These are phyloP conservation scores for Oligia fasciuncula DNA, from an alignment of 2,888 invertebrate genomes.

Conservation along the genomic window DNA sequence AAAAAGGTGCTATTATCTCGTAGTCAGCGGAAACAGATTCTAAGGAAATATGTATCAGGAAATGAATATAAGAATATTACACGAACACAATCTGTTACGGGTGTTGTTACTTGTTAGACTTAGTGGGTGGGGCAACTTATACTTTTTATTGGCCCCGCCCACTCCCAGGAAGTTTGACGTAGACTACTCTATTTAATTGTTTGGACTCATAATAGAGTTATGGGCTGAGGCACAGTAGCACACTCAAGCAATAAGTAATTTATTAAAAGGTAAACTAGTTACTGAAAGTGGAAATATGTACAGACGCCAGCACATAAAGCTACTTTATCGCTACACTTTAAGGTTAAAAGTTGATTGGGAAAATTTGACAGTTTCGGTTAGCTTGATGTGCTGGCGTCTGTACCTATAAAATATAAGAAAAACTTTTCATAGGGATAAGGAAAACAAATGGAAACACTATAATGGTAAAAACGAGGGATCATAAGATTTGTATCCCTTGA, in stretches of 20 bases:
- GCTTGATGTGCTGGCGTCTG: no score
- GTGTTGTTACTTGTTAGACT: conserved; percentile 34
- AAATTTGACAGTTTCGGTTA: no score
- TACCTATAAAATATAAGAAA: background rate
- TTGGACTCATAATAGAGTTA: conserved; percentile 47
- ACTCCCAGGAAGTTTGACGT: conserved; percentile 26
- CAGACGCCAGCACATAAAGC: no score
- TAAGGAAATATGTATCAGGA: conserved; percentile 66
- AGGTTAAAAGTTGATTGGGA: no score
- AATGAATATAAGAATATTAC: conserved; percentile 56
- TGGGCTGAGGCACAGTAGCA: conserved; percentile 32
- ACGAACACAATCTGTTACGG: conserved; percentile 35
- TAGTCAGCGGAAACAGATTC: conserved; percentile 59
- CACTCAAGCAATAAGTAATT: conserved; percentile 34
- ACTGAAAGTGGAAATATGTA: conserved; percentile 1
- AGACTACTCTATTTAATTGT: conserved; percentile 56
- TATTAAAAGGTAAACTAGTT: conserved; percentile 24
- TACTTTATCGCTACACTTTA: no score
- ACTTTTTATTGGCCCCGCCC: conserved; percentile 29
- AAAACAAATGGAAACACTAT: background rate
- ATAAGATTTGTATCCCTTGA: conserved; percentile 17
- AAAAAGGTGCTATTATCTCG: conserved; percentile 72
- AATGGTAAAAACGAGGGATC: background rate
- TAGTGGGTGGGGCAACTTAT: conserved; percentile 38
- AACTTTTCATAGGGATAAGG: background rate